Evolutionary conservation across 2,797 vertebrate species (phyloP).

Genomic region (Prionace glauca): DNA sequence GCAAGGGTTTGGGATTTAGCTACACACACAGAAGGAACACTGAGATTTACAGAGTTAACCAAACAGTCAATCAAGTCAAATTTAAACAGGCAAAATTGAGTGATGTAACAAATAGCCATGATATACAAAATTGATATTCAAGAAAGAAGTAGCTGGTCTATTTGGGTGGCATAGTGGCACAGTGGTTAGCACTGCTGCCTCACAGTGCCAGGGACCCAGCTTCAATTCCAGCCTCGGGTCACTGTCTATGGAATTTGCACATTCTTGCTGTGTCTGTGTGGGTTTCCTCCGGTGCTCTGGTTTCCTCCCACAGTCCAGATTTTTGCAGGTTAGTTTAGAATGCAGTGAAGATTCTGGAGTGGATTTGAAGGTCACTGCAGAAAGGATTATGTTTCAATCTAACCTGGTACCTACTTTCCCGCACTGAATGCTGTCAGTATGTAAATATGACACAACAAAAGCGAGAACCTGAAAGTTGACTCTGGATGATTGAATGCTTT

Average conservation of each 20-base stretch:
- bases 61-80: not conserved
- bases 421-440: slow-evolving; percentile 34
- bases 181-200: too few relatives aligned
- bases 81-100: not conserved
- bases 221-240: too few relatives aligned
- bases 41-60: not conserved
- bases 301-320: too few relatives aligned
- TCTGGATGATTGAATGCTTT: not conserved
- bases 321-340: not conserved
- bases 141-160: not conserved
- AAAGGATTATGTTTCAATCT: slow-evolving; percentile 36
- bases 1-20: not conserved
- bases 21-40: not conserved
- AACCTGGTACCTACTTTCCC: not conserved
- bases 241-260: too few relatives aligned
- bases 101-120: not conserved
- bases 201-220: too few relatives aligned
- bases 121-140: not conserved
- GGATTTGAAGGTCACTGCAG: slow-evolving; percentile 39
- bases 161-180: too few relatives aligned
- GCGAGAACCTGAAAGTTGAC: not conserved
- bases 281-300: too few relatives aligned
- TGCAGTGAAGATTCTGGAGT: slow-evolving; percentile 42
- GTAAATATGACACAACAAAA: not conserved
- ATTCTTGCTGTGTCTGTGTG: too few relatives aligned